Percentiles rank a stretch among this genome's conserved stretches.
Evolutionary conservation across 2,113 vertebrate species (phyloP).

Genomic region (Coreoperca whiteheadi): DNA sequence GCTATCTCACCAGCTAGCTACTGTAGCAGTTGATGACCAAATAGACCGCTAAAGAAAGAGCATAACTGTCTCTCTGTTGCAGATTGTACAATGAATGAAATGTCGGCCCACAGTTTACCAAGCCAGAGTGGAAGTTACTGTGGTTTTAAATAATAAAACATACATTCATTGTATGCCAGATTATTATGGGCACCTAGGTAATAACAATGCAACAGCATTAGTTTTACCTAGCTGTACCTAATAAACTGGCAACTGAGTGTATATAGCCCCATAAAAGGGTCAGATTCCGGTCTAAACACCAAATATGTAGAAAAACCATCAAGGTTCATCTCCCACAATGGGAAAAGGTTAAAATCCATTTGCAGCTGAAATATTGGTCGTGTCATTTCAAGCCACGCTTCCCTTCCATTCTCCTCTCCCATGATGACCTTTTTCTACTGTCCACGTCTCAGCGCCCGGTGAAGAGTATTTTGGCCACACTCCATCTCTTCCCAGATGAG

Average conservation of each 20-base stretch:
- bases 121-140: not conserved
- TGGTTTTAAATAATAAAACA: not conserved
- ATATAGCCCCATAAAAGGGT: not conserved
- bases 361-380: slow-evolving; percentile 49
- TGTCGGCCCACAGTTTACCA: not conserved
- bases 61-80: too few relatives aligned
- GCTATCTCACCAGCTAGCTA: too few relatives aligned
- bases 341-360: slow-evolving; percentile 65
- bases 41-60: too few relatives aligned
- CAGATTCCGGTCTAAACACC: not conserved
- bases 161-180: not conserved
- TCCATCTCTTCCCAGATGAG: slow-evolving; percentile 79
- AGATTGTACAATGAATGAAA: too few relatives aligned
- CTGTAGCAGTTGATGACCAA: too few relatives aligned
- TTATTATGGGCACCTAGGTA: not conserved
- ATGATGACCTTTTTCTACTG: slow-evolving; percentile 72
- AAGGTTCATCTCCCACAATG: slow-evolving; percentile 42
- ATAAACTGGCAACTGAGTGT: not conserved
- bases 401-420: slow-evolving; percentile 33
- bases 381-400: slow-evolving; percentile 57
- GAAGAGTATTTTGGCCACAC: slow-evolving; percentile 68
- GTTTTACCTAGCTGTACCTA: too few relatives aligned
- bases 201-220: too few relatives aligned
- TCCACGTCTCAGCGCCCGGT: slow-evolving; percentile 51
- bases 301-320: slow-evolving; percentile 5